Base-by-base conservation (phyloP, 2,888 invertebrate genomes). In the Disparrhopalites patrizii region DNA sequence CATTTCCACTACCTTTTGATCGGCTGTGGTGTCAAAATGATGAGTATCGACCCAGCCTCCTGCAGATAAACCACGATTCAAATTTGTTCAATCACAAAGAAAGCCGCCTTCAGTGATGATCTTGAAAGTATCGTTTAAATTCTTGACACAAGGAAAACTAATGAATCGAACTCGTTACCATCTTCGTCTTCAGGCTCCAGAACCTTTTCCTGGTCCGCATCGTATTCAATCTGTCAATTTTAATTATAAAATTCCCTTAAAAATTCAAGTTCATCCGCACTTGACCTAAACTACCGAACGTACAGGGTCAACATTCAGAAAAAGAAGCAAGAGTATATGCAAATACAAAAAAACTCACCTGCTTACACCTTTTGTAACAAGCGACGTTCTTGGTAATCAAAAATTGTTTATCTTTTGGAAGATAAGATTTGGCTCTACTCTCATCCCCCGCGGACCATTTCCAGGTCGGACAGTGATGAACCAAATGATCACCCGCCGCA, bases 401-500 rank as follows among this genome's bases (percentile, higher is more conserved):
- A 81, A 95, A 99, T 81, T 99, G 99, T 80, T 98, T 98, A 76
- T 95, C 91, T 77, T 86, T 83, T 0, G 99, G 99, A 70, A 99
- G 83, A 81, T 96, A 98, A 0, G 90, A 81, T 77, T 94, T 92
- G 28, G 86, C 81, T 81, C 91, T 91, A n/a, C 88, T 83, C 73
- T 93, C 91, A 79, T 98, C 97, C 0, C 96, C 97, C 73, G 85
- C 83, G 0, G 92, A 89, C 99, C 99, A 99, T 78, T 95, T 93
- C 99, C 99, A 99, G 0, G 99, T 98, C 0, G 99, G 98, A 78
- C 98, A 99, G 78, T 98, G 97, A 81, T 99, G 97, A 0, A 98
- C 97, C 64, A 99, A 81, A 81, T 99, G 98, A 78, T 99, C 98
- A 1, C 99, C 99, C 23, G 99, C 98, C 3, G 91, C 93, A 3